Conservation (phyloP, 2,113 vertebrate genomes). For the Cromileptes altivelis region DNA sequence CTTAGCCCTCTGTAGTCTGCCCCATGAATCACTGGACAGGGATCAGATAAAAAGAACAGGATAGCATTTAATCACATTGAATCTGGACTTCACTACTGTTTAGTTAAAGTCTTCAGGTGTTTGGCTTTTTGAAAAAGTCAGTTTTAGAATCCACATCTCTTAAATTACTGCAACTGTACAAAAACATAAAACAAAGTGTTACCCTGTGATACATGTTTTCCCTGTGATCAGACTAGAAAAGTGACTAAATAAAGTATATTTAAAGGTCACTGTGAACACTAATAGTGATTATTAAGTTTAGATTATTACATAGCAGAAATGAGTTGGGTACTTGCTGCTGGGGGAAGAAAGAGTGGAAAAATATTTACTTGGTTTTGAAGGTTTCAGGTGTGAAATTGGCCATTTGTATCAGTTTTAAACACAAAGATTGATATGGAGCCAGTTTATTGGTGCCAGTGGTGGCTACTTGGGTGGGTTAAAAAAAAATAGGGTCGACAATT, state of each 20-base stretch:
- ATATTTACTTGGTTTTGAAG: neutral
- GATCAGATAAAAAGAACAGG: conserved; percentile 23
- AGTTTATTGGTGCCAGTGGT: neutral
- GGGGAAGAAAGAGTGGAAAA: neutral
- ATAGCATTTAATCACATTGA: conserved; percentile 21
- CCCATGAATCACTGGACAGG: conserved; percentile 35
- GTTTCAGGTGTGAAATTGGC: neutral
- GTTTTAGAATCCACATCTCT: neutral
- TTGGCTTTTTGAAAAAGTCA: neutral
- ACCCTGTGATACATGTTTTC: neutral
- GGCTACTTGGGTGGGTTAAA: neutral
- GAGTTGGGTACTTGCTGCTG: no score
- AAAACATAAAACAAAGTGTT: neutral
- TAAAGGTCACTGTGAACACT: neutral
- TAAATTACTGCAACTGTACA: neutral
- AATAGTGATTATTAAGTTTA: neutral
- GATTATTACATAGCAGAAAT: neutral
- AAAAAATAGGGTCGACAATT: neutral
- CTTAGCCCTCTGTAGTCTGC: conserved; percentile 6
- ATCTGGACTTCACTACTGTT: neutral
- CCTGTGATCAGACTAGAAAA: neutral
- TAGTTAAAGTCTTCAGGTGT: neutral
- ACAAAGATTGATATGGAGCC: neutral
- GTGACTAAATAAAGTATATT: neutral
- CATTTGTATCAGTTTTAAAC: neutral